Base-by-base conservation (phyloP, 1,140 invertebrate species). In the Megathymus violae region DNA sequence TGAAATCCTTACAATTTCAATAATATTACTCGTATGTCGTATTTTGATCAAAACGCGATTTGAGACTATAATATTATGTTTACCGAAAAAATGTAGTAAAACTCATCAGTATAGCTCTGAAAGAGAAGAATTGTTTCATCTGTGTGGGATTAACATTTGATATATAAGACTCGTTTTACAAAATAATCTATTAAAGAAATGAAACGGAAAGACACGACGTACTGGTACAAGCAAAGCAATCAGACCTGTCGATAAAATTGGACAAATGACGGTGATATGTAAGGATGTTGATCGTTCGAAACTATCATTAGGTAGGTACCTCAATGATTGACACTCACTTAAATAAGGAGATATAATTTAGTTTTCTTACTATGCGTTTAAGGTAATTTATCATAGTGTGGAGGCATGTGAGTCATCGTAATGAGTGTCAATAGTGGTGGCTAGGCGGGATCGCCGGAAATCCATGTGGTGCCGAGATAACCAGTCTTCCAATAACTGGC, bases 381-480 rank as follows among this genome's bases (percentile, higher is more conserved):
- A 59, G 44, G 50, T 67, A 47, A 68, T 62, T 67, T 62, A 62
- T 69, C 54, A 62, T 70, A 62, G 34, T 43, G 54, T 52, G 44
- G 47, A 44, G 48, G 47, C 62, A 47, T 67, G 52, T 70, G 63
- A 69, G 41, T 71, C 70, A 73, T 61, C 52, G 66, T 68, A 52
- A 67, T 52, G 16, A 43, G 40, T 52, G 63, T 69, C 48, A 64
- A 58, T 51, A 62, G 63, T 66, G 73, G 70, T 69, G 50, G 67
- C 61, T 51, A 25, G 60, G 70, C 65, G 38, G 61, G 71, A 71
- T 69, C 64, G 52, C 79, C 79, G 82, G 81, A 86, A 84, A 82
- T 69, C 73, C 69, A 70, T 48, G 74, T 69, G 67, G 67, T 69
- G 67, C 54, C 47, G 38, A 73, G 67, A 67, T 68, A 31, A 67